Evolutionary conservation across 2,888 invertebrate genomes (phyloP).

Genomic region (Chrysina gloriosa): DNA sequence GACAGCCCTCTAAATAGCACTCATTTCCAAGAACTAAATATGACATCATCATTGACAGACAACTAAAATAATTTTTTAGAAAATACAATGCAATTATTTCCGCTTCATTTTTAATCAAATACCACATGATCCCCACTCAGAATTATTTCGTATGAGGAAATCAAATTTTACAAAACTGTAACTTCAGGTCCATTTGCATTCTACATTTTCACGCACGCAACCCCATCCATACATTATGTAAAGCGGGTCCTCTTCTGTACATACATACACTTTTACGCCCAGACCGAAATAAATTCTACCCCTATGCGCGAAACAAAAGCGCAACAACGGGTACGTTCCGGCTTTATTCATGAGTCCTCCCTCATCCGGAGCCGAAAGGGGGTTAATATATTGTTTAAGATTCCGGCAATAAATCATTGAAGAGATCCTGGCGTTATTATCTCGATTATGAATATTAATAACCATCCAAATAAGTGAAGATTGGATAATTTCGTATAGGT

Average conservation of each 20-base stretch:
- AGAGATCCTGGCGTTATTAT: conserved; percentile 20
- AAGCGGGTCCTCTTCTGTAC: background rate
- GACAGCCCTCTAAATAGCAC: too few relatives aligned
- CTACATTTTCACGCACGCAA: too few relatives aligned
- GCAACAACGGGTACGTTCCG: background rate
- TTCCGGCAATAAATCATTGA: conserved; percentile 10
- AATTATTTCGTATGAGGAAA: too few relatives aligned
- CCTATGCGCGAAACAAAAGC: background rate
- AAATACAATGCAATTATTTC: too few relatives aligned
- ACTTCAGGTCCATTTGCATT: too few relatives aligned
- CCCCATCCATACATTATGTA: background rate
- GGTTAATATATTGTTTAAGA: conserved; percentile 25
- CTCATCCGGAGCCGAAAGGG: background rate
- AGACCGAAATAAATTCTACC: background rate
- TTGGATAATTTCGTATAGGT: conserved; percentile 1
- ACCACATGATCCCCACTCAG: too few relatives aligned
- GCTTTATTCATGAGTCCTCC: background rate
- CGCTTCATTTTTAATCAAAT: too few relatives aligned
- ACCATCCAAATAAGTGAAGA: background rate
- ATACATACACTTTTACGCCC: background rate
- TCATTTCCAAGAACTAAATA: too few relatives aligned
- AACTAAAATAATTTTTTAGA: too few relatives aligned
- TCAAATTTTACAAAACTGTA: too few relatives aligned
- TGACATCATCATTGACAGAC: too few relatives aligned
- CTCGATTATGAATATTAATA: conserved; percentile 32